These are phyloP conservation scores for Lagenorhynchus albirostris DNA, from an alignment of 2,113 vertebrate genomes.

Conservation along the genomic window DNA sequence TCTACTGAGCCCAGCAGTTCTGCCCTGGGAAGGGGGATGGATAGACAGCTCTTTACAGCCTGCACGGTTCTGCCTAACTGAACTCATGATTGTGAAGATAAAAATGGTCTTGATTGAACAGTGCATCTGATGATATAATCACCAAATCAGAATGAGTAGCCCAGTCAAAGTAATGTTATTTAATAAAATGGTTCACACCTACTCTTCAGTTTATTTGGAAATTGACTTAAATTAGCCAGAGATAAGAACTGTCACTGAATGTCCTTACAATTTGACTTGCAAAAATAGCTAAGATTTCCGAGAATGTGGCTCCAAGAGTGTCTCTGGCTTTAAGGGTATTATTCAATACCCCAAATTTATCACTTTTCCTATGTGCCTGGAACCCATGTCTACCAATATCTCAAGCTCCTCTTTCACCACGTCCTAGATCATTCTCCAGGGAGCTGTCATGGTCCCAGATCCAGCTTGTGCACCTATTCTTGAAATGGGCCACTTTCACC, in stretches of 20 bases:
- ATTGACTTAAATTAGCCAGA: constrained; percentile 16
- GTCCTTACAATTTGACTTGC: not conserved
- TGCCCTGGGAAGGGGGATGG: not conserved
- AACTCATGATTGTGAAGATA: constrained; percentile 31
- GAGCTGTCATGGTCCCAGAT: not conserved
- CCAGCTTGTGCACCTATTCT: not conserved
- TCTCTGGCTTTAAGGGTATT: not conserved
- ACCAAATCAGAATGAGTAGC: constrained; percentile 1
- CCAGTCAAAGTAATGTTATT: not conserved
- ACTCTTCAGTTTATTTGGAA: constrained; percentile 25
- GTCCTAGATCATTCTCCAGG: not conserved
- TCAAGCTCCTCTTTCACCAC: not conserved
- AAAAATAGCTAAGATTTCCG: not conserved
- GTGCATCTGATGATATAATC: constrained; percentile 18
- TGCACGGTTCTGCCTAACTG: not conserved
- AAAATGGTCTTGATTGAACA: not conserved
- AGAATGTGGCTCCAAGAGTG: not conserved
- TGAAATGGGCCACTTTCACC: not conserved
- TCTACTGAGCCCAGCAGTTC: not conserved
- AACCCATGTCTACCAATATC: not conserved
- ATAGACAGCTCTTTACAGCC: not conserved
- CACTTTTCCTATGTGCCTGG: not conserved
- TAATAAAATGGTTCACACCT: constrained; percentile 17
- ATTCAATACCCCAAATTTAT: not conserved
- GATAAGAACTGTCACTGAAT: not conserved